These are phyloP conservation scores for Triops longicaudatus DNA, from an alignment of 1,140 invertebrate genomes.

Conservation along the genomic window DNA sequence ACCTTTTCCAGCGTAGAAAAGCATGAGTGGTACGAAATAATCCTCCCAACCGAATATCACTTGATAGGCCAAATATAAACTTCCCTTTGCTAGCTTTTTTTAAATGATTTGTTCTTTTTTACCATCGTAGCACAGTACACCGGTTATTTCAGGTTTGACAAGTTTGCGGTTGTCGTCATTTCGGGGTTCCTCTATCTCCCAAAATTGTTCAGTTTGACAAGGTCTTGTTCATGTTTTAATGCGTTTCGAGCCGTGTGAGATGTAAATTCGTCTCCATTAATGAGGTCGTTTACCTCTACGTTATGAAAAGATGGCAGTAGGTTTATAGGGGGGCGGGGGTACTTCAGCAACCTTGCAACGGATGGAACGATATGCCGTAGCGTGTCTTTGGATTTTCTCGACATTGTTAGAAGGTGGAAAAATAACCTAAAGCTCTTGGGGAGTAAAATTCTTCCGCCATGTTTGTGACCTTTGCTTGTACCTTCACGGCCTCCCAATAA, in stretches of 20 bases:
- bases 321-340: background rate
- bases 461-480: background rate
- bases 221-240: background rate
- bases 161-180: background rate
- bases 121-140: background rate
- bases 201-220: too few species aligned
- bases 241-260: background rate
- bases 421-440: background rate
- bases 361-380: background rate
- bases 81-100: background rate
- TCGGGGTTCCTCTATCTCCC: too few species aligned
- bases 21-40: background rate
- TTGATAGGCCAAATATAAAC: background rate
- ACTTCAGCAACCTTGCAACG: too few species aligned
- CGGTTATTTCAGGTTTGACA: background rate
- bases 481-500: background rate
- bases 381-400: background rate
- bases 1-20: too few species aligned
- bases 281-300: background rate
- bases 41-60: background rate
- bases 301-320: background rate
- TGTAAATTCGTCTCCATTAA: background rate
- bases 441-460: background rate
- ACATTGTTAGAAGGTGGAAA: background rate
- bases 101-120: background rate